Evolutionary conservation across 2,888 invertebrate species (phyloP), one percentile per base, ranked within the genome.

Genomic region (Liodrosophila aerea): DNA sequence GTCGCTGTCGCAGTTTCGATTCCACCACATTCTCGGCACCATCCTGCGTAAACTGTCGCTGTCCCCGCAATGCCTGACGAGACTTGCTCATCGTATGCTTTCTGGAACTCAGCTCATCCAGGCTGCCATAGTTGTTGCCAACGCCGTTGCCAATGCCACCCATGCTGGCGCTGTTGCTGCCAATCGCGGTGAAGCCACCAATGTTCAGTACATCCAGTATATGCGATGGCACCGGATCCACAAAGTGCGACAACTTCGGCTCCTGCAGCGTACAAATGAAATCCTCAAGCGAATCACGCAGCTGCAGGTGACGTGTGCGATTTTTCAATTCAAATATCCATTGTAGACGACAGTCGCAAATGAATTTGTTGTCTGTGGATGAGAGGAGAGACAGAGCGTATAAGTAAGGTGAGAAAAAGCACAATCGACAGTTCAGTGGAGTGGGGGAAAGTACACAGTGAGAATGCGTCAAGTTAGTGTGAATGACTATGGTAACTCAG

Each of bases 341-440:
- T 74, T 93, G 92, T 74, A 96, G 91, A 72, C 94, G 93, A 89
- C 96, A 96, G 91, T 96, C 95, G 91, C 96, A 96, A 77, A 93
- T 92, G 90, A 96, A 94, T 88, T 93, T 93, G 91, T 96, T 96
- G 83, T 94, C 96, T 96, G 94, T 46, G 58, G 51, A 61, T 43
- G 33, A 39, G 72, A 11, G 40, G 15, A 60, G 29, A 62, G 30
- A 60, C 16, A 49, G 15, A 34, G 39, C 12, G 11, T n/a, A n/a
- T n/a, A n/a, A 29, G 41, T 5, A 22, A 5, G 22, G 47, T 65
- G 44, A 63, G 46, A 67, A 56, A 44, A 59, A 37, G 59, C 61
- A 45, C 39, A 37, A 41, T 39, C 64, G 37, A 16, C 11, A 22
- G 12, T 30, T 27, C 36, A 13, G 7, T 2, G 4, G 29, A n/a